Evolutionary conservation across 1,140 invertebrate genomes (phyloP), one percentile per base, ranked within the genome.

Genomic region (Choristoneura fumiferana): DNA sequence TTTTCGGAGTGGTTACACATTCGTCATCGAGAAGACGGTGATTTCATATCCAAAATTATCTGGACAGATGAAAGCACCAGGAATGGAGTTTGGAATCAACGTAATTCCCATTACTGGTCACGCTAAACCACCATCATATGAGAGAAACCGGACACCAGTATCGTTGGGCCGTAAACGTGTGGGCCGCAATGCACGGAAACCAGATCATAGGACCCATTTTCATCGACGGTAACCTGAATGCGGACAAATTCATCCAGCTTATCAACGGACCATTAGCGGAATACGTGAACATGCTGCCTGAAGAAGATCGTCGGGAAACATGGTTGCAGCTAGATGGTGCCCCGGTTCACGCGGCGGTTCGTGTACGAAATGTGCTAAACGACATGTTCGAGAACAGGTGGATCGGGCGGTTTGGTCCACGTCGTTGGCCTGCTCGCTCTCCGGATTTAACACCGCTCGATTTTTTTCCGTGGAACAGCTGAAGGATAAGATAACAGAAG

Each of bases 11-110:
- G 39, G 39, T 17, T 43, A 43, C 15, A 15, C 6, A 18, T 8
- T 6, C 39, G 39, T 6, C 39, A 17, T 43, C 39, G 1, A 43
- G 38, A 39, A 14, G 39, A 43, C 8, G 15, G 15, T 43, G 39
- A 43, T 43, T 43, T 43, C 4, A 43, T 43, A 17, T 43, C 39
- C 8, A 43, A 43, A 43, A 43, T 43, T 17, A 17, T 43, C 14
- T 43, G 15, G 15, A 43, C 39, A 0, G 39, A 43, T 17, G 15
- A 43, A 43, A 43, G 39, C 39, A 40, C 36, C 9, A 39, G 38
- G 38, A 39, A 39, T 39, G 38, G 38, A 8, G 12, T 15, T 39
- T 39, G 38, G 38, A 39, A 39, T 4, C 13, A 39, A 39, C 38
- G 38, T 4, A 39, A 39, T n/a, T 43, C 0, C 5, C 39, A 43